Conservation (phyloP, 2,113 vertebrate species). For the Calyptommatus sinebrachiatus region DNA sequence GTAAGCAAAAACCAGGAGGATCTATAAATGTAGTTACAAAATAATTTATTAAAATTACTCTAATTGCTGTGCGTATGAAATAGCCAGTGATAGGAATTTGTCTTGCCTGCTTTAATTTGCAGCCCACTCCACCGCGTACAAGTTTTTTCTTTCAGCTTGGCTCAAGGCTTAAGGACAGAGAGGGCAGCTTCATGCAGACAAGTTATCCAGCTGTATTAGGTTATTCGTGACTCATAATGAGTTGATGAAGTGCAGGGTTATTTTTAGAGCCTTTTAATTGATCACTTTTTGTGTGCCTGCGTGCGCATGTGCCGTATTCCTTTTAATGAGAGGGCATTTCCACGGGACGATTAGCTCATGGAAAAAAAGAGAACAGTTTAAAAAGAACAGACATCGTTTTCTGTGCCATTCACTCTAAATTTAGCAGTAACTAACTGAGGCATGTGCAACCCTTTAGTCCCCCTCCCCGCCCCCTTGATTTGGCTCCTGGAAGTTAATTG, state of each 20-base stretch:
- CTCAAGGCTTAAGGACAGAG: slow-evolving; percentile 7
- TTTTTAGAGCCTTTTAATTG: not conserved
- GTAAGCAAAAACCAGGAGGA: too few species aligned
- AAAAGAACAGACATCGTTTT: not conserved
- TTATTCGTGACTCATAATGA: not conserved
- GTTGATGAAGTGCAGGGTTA: not conserved
- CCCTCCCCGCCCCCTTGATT: not conserved
- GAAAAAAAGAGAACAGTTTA: not conserved
- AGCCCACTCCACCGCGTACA: not conserved
- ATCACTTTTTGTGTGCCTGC: not conserved
- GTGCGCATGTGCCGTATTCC: not conserved
- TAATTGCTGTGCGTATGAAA: too few species aligned
- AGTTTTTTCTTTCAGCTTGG: slow-evolving; percentile 1
- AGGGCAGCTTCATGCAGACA: slow-evolving; percentile 18
- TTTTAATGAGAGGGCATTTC: not conserved
- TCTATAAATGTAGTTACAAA: too few species aligned
- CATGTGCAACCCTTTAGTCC: not conserved
- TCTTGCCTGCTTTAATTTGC: not conserved
- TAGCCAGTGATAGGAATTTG: not conserved
- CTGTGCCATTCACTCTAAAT: not conserved
- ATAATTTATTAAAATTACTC: too few species aligned
- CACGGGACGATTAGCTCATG: fast-evolving
- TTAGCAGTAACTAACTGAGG: slow-evolving; percentile 9
- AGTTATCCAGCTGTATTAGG: not conserved
- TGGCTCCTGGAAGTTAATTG: not conserved